Conservation (phyloP, 2,797 vertebrate species). For the Caiman crocodilus region DNA sequence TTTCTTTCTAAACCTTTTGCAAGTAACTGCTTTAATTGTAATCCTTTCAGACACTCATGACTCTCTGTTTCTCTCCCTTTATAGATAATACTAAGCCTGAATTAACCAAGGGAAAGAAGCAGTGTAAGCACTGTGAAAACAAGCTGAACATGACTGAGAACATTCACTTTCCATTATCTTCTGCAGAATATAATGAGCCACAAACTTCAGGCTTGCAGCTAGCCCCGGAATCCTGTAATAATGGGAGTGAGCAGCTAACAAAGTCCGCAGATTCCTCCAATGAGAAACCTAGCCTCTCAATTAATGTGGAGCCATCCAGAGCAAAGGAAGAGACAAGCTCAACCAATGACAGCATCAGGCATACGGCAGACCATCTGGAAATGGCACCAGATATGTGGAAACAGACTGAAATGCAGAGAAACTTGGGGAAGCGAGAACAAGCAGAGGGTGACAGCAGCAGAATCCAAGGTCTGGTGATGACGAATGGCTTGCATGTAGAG, state of each 20-base stretch:
- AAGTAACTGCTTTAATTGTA: fast-evolving
- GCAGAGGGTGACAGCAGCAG: neutral
- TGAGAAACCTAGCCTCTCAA: neutral
- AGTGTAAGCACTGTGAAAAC: neutral
- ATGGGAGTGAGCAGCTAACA: neutral
- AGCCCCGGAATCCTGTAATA: neutral
- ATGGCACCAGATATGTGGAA: neutral
- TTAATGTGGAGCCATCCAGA: neutral
- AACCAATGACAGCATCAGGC: neutral
- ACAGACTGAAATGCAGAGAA: neutral
- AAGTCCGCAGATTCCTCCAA: slow-evolving; percentile 3
- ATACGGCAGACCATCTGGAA: neutral
- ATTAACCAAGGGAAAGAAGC: slow-evolving; percentile 6
- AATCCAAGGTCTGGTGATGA: neutral
- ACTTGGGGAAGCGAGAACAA: neutral
- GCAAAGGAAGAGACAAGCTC: neutral
- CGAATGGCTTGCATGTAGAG: neutral
- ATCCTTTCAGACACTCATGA: fast-evolving
- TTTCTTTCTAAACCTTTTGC: neutral
- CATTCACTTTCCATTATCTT: neutral
- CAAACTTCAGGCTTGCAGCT: neutral
- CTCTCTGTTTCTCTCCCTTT: neutral
- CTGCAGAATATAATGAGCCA: neutral
- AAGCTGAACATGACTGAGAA: slow-evolving; percentile 61
- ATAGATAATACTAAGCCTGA: neutral